Evolutionary conservation across 2,888 invertebrate genomes (phyloP).

Genomic region (Thera britannica): DNA sequence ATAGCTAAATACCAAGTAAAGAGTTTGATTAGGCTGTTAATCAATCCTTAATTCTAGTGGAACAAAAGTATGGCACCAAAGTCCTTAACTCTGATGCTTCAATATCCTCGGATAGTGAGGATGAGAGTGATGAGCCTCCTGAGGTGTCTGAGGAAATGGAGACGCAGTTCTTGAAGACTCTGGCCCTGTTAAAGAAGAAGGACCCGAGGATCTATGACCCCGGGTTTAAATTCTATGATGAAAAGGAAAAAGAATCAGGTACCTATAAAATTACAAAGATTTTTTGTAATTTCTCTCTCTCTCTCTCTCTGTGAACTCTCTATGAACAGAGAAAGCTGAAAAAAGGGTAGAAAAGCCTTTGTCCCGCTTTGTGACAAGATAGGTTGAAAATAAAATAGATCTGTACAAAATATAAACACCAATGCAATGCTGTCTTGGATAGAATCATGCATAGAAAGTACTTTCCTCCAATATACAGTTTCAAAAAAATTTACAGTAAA

Average conservation of each 20-base stretch:
- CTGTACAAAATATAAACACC: too few species aligned
- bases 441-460: too few species aligned
- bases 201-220: constrained; percentile 96
- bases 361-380: too few species aligned
- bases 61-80: constrained; percentile 89
- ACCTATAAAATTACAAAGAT: constrained; percentile 3
- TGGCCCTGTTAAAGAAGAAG: constrained; percentile 93
- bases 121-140: constrained; percentile 87
- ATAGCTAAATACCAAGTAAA: too few species aligned
- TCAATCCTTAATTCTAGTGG: constrained; percentile 81
- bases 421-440: too few species aligned
- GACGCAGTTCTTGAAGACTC: constrained; percentile 93
- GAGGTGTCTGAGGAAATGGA: constrained; percentile 88
- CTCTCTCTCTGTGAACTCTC: too few species aligned
- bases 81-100: constrained; percentile 72
- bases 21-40: too few species aligned
- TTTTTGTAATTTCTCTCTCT: too few species aligned
- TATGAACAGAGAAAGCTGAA: too few species aligned
- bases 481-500: constrained; percentile 54
- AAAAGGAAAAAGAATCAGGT: constrained; percentile 72
- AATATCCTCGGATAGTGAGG: constrained; percentile 84
- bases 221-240: constrained; percentile 88
- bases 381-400: too few species aligned
- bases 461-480: too few species aligned
- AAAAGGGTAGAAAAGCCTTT: too few species aligned